phyloP scores from a whole-genome alignment of 2,113 vertebrate genomes.

The Apistogramma diplotaenia region DNA sequence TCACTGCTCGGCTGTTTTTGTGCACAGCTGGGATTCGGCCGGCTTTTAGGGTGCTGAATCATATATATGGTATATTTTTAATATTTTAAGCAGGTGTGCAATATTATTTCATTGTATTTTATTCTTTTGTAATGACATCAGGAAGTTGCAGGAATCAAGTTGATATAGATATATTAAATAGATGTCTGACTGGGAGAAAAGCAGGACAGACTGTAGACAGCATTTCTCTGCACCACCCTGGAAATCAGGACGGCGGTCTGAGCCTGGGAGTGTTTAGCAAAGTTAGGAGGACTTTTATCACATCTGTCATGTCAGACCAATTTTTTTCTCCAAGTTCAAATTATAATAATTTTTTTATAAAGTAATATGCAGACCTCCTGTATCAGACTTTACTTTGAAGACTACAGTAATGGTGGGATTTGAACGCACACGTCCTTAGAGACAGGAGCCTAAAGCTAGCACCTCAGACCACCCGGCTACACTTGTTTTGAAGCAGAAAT shows the following conservation, averaged over 20 bases:
- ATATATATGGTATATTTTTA: neutral
- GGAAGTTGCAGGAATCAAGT: no score
- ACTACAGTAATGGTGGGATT: neutral
- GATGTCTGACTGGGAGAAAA: neutral
- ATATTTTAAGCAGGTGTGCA: neutral
- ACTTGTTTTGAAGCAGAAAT: no score
- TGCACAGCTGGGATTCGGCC: neutral
- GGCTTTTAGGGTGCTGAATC: neutral
- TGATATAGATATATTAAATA: neutral
- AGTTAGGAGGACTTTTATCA: neutral
- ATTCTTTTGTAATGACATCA: neutral
- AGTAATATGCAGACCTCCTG: no score
- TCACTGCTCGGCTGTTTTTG: neutral
- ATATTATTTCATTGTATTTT: neutral
- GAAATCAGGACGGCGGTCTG: neutral
- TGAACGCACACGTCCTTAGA: neutral
- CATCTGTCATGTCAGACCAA: no score
- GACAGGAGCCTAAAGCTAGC: neutral
- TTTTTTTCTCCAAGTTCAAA: no score
- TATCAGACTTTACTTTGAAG: accelerated
- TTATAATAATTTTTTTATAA: no score
- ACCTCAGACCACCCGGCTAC: neutral
- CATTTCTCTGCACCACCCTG: neutral
- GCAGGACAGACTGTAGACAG: neutral
- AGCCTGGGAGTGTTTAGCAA: neutral